Conservation (phyloP, 2,888 invertebrate genomes). For the Caenorhabditis wallacei region DNA sequence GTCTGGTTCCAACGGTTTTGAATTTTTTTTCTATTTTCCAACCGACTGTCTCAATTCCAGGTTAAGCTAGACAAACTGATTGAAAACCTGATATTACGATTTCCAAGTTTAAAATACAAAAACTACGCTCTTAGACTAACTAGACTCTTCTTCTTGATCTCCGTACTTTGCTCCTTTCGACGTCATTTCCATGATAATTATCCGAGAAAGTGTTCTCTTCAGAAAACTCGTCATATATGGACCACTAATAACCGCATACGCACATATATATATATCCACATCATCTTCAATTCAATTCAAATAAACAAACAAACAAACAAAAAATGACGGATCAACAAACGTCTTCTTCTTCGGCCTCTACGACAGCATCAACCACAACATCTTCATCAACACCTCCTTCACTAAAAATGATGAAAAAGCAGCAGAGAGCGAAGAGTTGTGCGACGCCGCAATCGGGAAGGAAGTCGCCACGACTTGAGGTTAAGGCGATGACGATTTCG, state of each 20-base stretch:
- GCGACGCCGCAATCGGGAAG: conserved; percentile 42
- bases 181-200: background rate
- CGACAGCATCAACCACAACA: background rate
- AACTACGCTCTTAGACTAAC: no score
- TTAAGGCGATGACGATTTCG: conserved; percentile 62
- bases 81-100: no score
- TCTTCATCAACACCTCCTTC: conserved; percentile 18
- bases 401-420: conserved; percentile 59
- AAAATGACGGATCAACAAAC: conserved; percentile 32
- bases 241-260: conserved; percentile 13
- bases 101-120: no score
- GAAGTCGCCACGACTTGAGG: conserved; percentile 57
- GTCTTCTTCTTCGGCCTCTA: background rate
- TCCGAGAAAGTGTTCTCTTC: no score
- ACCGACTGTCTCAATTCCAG: no score
- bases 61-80: no score
- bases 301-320: background rate
- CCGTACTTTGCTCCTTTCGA: background rate
- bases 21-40: no score
- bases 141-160: background rate
- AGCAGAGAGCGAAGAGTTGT: conserved; percentile 61
- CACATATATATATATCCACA: background rate
- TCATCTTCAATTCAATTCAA: background rate
- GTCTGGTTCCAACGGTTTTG: no score
- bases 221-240: conserved; percentile 24